Evolutionary conservation across 1,140 invertebrate species (phyloP).

Genomic region (Berghia stephanieae): DNA sequence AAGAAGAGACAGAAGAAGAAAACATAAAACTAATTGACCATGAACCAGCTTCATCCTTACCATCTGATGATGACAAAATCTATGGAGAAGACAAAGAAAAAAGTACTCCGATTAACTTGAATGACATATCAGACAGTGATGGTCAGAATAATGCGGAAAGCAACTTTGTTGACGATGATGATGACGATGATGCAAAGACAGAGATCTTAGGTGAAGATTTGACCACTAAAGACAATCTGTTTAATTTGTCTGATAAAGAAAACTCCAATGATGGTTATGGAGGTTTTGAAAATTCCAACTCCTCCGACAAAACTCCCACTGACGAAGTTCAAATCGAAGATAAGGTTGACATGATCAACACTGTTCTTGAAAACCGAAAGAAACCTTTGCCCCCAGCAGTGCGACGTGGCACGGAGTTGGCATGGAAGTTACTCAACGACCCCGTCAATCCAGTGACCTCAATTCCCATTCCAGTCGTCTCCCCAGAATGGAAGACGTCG

Average conservation of each 20-base stretch:
- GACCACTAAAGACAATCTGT: no score
- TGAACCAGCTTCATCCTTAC: not conserved
- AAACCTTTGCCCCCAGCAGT: conserved; percentile 39
- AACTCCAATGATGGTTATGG: no score
- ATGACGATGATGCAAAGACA: no score
- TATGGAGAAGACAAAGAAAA: no score
- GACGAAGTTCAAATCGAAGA: conserved; percentile 18
- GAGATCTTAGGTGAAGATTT: no score
- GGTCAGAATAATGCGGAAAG: no score
- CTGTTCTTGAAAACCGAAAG: conserved; percentile 35
- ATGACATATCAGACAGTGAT: no score
- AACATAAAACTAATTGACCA: not conserved
- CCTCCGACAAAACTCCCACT: not conserved
- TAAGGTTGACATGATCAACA: conserved; percentile 30
- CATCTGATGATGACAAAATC: not conserved
- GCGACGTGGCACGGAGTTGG: conserved; percentile 50
- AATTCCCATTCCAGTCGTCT: conserved; percentile 27
- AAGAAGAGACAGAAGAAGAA: not conserved
- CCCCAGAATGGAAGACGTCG: not conserved
- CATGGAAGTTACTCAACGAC: conserved; percentile 54
- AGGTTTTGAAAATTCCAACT: no score
- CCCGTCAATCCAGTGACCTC: conserved; percentile 34
- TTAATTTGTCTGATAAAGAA: no score
- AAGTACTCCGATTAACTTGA: no score
- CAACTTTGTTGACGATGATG: no score